phyloP scores from a whole-genome alignment of 1,140 invertebrate genomes.

The Sycophaga agraensis region DNA sequence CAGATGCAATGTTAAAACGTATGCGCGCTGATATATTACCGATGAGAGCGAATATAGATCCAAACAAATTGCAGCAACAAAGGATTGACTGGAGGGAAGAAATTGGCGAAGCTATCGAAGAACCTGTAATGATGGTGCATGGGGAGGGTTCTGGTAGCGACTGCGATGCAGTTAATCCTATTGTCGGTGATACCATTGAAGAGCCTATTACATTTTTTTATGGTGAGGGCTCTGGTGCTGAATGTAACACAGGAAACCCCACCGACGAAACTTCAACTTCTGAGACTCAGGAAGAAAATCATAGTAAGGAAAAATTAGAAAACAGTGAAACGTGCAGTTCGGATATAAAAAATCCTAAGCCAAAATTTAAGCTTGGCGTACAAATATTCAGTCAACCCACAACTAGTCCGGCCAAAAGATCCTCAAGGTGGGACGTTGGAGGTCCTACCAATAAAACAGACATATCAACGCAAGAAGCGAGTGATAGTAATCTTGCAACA shows the following conservation, averaged over 20 bases:
- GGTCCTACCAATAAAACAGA: slow-evolving; percentile 43
- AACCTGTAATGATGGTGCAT: slow-evolving; percentile 71
- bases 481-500: not conserved
- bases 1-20: slow-evolving; percentile 42
- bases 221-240: slow-evolving; percentile 71
- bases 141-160: slow-evolving; percentile 74
- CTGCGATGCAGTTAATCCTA: slow-evolving; percentile 63
- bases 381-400: slow-evolving; percentile 45
- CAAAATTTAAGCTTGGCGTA: slow-evolving; percentile 54
- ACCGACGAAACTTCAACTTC: slow-evolving; percentile 21
- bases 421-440: slow-evolving; percentile 59
- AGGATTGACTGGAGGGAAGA: slow-evolving; percentile 50
- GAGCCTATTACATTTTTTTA: slow-evolving; percentile 72
- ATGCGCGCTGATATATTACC: slow-evolving; percentile 46
- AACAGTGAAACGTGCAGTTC: not conserved
- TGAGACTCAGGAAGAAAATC: not conserved
- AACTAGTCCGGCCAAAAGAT: slow-evolving; percentile 42
- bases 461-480: slow-evolving; percentile 36
- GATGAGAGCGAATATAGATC: slow-evolving; percentile 41
- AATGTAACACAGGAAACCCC: slow-evolving; percentile 71
- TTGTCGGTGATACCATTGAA: slow-evolving; percentile 68
- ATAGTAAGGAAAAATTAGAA: not conserved
- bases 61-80: slow-evolving; percentile 32
- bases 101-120: slow-evolving; percentile 70
- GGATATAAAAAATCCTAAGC: slow-evolving; percentile 27